Percentiles rank a stretch among this genome's conserved stretches.
Conservation (phyloP, 2,888 invertebrate species). For the Pyrochroa serraticornis region DNA sequence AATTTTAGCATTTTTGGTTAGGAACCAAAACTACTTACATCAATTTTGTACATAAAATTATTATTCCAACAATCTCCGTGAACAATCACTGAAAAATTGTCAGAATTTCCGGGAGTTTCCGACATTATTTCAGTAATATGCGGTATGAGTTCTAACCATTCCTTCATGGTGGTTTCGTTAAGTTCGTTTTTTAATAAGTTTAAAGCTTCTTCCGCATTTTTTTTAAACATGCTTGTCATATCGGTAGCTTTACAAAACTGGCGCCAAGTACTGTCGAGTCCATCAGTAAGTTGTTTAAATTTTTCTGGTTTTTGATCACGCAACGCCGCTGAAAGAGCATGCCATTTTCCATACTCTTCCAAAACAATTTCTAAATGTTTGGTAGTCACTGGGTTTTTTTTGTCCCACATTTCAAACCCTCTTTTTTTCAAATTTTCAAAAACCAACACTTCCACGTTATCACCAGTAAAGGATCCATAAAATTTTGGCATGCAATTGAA, state of each 20-base stretch:
- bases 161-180: background rate
- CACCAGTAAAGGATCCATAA: slow-evolving; percentile 25
- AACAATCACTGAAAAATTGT: slow-evolving; percentile 12
- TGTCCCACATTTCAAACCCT: slow-evolving; percentile 35
- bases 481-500: slow-evolving; percentile 33
- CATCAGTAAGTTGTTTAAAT: slow-evolving; percentile 2
- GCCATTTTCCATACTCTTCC: slow-evolving; percentile 37
- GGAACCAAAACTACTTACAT: slow-evolving; percentile 7
- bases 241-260: background rate
- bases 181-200: background rate
- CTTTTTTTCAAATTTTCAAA: slow-evolving; percentile 36
- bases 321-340: slow-evolving; percentile 10
- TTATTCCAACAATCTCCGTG: slow-evolving; percentile 37
- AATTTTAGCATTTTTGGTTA: background rate
- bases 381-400: slow-evolving; percentile 37
- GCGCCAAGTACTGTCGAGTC: background rate
- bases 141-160: background rate
- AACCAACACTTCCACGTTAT: slow-evolving; percentile 33
- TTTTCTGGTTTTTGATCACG: slow-evolving; percentile 3
- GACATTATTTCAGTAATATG: background rate
- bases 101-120: background rate
- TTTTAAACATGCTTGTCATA: background rate
- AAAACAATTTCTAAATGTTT: slow-evolving; percentile 40
- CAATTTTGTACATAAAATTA: slow-evolving; percentile 31
- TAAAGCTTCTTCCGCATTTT: background rate